These are phyloP conservation scores for Drosophila kurseongensis DNA, from an alignment of 1,140 invertebrate species.

Conservation along the genomic window DNA sequence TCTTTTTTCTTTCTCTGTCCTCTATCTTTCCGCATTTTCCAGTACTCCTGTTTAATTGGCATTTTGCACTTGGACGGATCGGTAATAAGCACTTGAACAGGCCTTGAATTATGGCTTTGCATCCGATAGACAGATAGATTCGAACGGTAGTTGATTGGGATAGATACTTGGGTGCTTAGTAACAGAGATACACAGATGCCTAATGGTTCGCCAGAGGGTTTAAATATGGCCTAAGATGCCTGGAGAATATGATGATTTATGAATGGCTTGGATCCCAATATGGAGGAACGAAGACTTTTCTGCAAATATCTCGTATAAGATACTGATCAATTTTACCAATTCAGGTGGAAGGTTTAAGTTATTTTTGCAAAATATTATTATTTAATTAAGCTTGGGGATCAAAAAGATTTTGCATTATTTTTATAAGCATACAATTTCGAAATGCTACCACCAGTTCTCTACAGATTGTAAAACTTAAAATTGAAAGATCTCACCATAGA, in stretches of 20 bases:
- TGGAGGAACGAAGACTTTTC: conserved; percentile 1
- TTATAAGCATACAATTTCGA: neutral
- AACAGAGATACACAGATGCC: conserved; percentile 11
- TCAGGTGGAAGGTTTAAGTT: neutral
- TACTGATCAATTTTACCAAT: too few relatives aligned
- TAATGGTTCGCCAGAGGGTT: conserved; percentile 30
- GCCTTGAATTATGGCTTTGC: conserved; percentile 65
- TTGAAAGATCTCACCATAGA: neutral
- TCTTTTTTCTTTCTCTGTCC: neutral
- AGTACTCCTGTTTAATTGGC: conserved; percentile 59
- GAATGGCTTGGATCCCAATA: conserved; percentile 1
- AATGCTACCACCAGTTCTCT: neutral
- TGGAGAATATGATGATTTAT: conserved; percentile 27
- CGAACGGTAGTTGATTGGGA: conserved; percentile 68
- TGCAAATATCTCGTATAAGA: neutral
- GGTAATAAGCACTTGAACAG: conserved; percentile 39
- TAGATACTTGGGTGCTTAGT: conserved; percentile 11
- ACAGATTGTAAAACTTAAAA: neutral
- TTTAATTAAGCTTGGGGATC: too few relatives aligned
- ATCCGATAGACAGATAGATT: conserved; percentile 65
- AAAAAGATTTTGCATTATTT: neutral
- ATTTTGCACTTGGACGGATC: conserved; percentile 66
- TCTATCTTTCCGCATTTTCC: conserved; percentile 4
- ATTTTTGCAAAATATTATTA: too few relatives aligned
- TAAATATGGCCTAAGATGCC: conserved; percentile 12